Base-by-base conservation (phyloP, 2,888 invertebrate species). In the Macaria notata region DNA sequence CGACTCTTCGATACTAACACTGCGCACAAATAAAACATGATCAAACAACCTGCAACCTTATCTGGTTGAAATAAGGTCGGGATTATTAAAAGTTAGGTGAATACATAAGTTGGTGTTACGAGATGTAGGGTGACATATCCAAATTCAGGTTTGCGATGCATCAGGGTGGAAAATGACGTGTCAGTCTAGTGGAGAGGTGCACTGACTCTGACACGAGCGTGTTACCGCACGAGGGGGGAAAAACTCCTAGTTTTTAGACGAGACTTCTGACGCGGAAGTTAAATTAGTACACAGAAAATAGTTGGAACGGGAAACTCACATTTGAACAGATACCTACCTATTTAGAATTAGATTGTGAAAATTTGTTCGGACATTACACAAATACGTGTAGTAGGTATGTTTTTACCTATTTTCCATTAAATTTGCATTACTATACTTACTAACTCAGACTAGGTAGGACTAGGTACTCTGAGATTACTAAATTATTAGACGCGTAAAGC, bases 141-240 rank as follows among this genome's bases (percentile, higher is more conserved):
- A 82, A 81, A 84, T 83, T 72, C 66, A 63, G 70, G 67, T 69
- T 63, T 61, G 59, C 44, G 70, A 78, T 72, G 81, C 86, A 76
- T 68, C 72, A 78, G 78, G 53, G 84, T 79, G 84, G 86, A 89
- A 88, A 90, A 90, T 89, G 80, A 88, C 83, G 65, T 88, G 88
- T 89, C 89, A 88, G 57, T 50, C 49, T 60, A 59, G 62, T 56
- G 59, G 62, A 59, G 62, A 54, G 60, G 46, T 65, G 63, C 66
- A 70, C 74, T 48, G 19, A 44, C 66, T 73, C 75, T 73, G 75
- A 75, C 74, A 70, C 75, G 19, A 19, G 19, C 76, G 73, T 61
- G 71, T 72, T 71, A 69, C 52, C 69, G 69, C 70, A 36, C 41
- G 6, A 4, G 3, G 45, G 50, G 50, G 59, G 62, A 62, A 66